Conservation (phyloP, 2,113 vertebrate genomes). For the Calyptommatus sinebrachiatus region DNA sequence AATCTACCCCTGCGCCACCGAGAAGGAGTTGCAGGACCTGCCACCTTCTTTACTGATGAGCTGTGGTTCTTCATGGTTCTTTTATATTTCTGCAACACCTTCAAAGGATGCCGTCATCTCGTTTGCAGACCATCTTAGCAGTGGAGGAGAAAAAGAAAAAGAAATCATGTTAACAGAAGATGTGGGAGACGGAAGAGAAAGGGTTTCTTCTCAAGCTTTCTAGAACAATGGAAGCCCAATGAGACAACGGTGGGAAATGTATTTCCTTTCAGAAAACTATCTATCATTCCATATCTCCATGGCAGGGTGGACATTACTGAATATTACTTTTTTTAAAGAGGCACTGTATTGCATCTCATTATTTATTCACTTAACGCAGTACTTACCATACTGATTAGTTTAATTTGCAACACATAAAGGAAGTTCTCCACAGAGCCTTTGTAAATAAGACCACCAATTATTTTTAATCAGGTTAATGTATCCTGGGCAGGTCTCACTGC, state of each 20-base stretch:
- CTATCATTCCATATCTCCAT: too few species aligned
- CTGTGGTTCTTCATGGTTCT: constrained; percentile 44
- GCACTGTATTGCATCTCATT: too few species aligned
- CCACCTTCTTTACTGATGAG: constrained; percentile 22
- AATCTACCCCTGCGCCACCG: constrained; percentile 47
- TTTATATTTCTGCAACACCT: fast-evolving
- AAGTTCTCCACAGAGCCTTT: neutral
- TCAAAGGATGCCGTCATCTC: neutral
- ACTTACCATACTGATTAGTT: neutral
- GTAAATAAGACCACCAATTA: neutral
- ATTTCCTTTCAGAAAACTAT: too few species aligned
- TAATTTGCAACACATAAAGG: neutral
- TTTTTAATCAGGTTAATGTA: neutral
- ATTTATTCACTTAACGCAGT: too few species aligned
- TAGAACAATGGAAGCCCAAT: neutral
- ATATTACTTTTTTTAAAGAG: too few species aligned
- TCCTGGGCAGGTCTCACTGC: too few species aligned
- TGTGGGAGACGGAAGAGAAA: neutral
- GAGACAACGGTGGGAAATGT: too few species aligned
- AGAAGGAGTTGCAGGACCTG: constrained; percentile 25
- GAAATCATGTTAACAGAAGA: neutral
- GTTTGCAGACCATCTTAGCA: neutral
- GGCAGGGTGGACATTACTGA: too few species aligned
- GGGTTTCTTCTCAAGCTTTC: neutral
- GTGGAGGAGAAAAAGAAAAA: fast-evolving